Base-by-base conservation (phyloP, 2,113 vertebrate genomes). In the Cephalopholis sonnerati region DNA sequence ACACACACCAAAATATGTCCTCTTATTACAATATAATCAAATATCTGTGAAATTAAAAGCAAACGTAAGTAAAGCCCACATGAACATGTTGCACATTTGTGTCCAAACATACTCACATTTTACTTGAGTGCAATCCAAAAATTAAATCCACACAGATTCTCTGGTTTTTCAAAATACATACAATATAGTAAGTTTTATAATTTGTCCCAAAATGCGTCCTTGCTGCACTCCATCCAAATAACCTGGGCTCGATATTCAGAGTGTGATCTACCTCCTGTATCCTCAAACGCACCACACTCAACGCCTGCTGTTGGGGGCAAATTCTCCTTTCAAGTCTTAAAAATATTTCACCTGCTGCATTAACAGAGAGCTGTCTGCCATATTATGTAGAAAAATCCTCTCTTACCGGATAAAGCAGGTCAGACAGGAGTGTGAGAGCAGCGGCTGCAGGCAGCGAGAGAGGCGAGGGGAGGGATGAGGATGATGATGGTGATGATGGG, bases 361-460 rank as follows among this genome's bases (percentile, higher is more conserved):
- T 48, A 68, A 82, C 3, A 13, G 8, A 70, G 7, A 71, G 22
- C 46, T 76, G 39, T 2, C 20, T 46, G 5, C 3, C 3, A 46
- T 13, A 55, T 62, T 46, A 61, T 50, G 61, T 7, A 63, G 8
- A 24, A 53, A 78, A 72, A 51, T 2, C 61, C 61, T 72, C 58
- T 80, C 76, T 90, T 84, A 85, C 84, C 81, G 69, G 74, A 81
- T 86, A 65, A 80, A 88, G 77, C 74, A 22, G 75, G 73, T 61
- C 79, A 86, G 84, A 70, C 76, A 68, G 73, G 79, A 74, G 76
- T 58, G 77, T 67, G 81, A 77, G 69, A 84, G 68, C 78, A 62
- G 83, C 62, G 81, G 71, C 81, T 71, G 84, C 75, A 86, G 76
- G 64, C 83, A 74, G 81, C 61, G 54, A 74, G 65, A 71, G 86